phyloP scores from a whole-genome alignment of 1,140 invertebrate species.

The Drosophila arawakana region DNA sequence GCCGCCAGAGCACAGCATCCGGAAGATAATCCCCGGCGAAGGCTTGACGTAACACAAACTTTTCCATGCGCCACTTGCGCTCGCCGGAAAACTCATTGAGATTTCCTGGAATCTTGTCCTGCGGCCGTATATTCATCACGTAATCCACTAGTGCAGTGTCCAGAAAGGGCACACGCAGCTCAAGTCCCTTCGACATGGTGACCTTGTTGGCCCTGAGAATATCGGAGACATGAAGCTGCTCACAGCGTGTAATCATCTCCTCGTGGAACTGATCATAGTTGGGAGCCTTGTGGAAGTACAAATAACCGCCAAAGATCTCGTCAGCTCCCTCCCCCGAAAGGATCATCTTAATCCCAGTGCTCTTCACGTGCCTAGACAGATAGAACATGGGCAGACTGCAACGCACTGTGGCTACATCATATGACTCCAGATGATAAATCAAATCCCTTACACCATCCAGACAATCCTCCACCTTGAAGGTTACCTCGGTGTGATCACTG shows the following conservation, averaged over 20 bases:
- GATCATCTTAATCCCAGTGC: conserved; percentile 87
- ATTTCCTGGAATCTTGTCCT: conserved; percentile 89
- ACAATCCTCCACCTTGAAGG: conserved; percentile 90
- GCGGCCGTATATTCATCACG: conserved; percentile 88
- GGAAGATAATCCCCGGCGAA: conserved; percentile 91
- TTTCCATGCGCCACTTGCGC: conserved; percentile 87
- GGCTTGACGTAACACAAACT: conserved; percentile 91
- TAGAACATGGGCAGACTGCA: conserved; percentile 92
- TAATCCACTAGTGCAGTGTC: conserved; percentile 93
- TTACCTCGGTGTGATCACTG: conserved; percentile 94
- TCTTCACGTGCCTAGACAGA: conserved; percentile 88
- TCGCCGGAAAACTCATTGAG: conserved; percentile 47
- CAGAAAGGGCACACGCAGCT: conserved; percentile 94
- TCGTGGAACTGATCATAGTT: conserved; percentile 88
- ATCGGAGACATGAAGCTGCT: conserved; percentile 90
- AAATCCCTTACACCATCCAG: conserved; percentile 89
- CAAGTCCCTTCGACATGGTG: conserved; percentile 92
- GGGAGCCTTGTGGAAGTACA: conserved; percentile 95
- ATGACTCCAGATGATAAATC: conserved; percentile 93
- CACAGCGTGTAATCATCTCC: conserved; percentile 89
- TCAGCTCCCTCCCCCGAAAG: conserved; percentile 96
- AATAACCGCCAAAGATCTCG: conserved; percentile 94
- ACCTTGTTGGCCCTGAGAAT: conserved; percentile 94
- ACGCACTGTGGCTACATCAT: conserved; percentile 94
- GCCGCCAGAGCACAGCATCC: conserved; percentile 93